Percentiles rank a stretch among this genome's conserved stretches.
These are phyloP conservation scores for Stichodactyla helianthus DNA, from an alignment of 64 coral and sea anemone genomes.

Conservation along the genomic window DNA sequence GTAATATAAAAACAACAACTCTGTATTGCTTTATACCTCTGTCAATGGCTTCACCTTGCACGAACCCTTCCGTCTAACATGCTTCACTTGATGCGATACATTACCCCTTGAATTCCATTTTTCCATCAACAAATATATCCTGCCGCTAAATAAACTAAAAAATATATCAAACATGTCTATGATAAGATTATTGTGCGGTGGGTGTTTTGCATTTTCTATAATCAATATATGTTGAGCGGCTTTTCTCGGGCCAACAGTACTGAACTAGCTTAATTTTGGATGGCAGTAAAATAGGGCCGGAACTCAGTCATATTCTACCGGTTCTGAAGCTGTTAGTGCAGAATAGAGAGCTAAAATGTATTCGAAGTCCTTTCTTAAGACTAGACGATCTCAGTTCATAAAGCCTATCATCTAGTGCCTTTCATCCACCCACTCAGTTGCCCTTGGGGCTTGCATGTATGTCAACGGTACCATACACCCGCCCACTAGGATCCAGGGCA, in stretches of 20 bases:
- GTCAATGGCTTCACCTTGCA: neutral
- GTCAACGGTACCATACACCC: neutral
- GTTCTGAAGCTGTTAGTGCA: too few species aligned
- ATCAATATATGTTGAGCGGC: too few species aligned
- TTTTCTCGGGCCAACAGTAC: too few species aligned
- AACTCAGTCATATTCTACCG: too few species aligned
- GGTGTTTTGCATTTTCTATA: too few species aligned
- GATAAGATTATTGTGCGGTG: neutral
- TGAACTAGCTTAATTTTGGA: too few species aligned
- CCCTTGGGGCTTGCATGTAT: neutral
- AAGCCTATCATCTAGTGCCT: neutral
- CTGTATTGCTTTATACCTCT: neutral
- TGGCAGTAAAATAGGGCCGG: too few species aligned
- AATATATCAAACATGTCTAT: neutral
- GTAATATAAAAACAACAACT: neutral
- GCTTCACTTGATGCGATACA: neutral
- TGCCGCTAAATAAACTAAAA: neutral
- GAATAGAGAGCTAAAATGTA: too few species aligned
- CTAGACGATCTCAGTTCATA: neutral
- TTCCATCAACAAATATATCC: neutral
- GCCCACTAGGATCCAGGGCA: neutral
- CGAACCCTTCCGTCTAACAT: neutral
- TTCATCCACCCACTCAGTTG: neutral
- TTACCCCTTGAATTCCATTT: neutral
- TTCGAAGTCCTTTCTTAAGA: too few species aligned